Evolutionary conservation across 1,140 invertebrate genomes (phyloP).

Genomic region (Leptopilina clavipes): DNA sequence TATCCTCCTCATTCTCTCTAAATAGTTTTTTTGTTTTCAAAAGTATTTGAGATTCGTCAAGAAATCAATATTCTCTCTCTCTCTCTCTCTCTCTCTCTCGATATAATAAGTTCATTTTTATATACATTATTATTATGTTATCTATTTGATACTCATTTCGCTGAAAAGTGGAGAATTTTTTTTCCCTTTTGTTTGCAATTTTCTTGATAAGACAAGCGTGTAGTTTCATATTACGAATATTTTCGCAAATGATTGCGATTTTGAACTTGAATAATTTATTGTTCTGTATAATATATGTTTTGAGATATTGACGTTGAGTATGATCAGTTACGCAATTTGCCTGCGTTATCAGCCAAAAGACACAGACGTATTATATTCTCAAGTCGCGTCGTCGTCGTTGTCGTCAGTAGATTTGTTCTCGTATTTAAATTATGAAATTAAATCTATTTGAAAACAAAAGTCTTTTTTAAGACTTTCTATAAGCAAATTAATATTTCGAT

Average conservation of each 20-base stretch:
- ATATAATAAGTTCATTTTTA: no score
- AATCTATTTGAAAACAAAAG: background rate
- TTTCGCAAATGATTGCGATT: background rate
- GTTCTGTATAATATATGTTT: background rate
- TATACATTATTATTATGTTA: no score
- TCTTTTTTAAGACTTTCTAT: background rate
- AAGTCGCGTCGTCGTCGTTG: background rate
- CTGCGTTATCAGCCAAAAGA: slow-evolving; percentile 5
- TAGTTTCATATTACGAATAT: background rate
- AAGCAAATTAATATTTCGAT: no score
- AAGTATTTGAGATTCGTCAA: background rate
- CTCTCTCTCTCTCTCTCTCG: no score
- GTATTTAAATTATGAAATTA: background rate
- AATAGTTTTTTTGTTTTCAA: slow-evolving; percentile 11
- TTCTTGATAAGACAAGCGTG: background rate
- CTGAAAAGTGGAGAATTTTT: background rate
- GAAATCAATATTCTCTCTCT: background rate
- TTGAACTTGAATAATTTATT: background rate
- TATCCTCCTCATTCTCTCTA: background rate
- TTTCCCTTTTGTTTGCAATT: background rate
- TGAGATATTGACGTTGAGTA: background rate
- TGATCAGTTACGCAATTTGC: slow-evolving; percentile 17
- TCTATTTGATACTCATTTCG: no score
- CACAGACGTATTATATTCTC: background rate
- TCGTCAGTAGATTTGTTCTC: background rate